Evolutionary conservation across 2,888 invertebrate genomes (phyloP).

Genomic region (Himalopsyche tibetana): DNA sequence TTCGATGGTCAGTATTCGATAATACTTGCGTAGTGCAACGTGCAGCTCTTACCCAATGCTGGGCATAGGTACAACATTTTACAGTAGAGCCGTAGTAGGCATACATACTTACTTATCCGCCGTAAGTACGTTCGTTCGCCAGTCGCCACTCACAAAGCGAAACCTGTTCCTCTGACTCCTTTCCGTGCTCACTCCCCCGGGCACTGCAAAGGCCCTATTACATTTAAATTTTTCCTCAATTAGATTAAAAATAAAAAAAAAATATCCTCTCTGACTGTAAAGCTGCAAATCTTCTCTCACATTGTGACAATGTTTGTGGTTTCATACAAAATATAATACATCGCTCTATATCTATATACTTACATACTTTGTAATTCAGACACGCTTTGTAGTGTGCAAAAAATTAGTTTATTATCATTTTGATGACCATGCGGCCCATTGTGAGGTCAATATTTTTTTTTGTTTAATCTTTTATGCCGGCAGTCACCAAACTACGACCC

Average conservation of each 20-base stretch:
- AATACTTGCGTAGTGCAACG: constrained; percentile 7
- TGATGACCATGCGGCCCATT: too few relatives aligned
- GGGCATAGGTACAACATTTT: neutral
- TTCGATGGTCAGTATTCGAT: constrained; percentile 4
- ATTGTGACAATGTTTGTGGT: neutral
- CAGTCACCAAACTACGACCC: too few relatives aligned
- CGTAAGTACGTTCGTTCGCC: neutral
- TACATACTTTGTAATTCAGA: too few relatives aligned
- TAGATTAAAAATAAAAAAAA: neutral
- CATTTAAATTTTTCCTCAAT: neutral
- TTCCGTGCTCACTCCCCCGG: constrained; percentile 2
- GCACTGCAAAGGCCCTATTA: constrained; percentile 25
- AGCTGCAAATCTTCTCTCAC: neutral
- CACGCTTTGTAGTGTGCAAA: too few relatives aligned
- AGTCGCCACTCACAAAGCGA: constrained; percentile 28
- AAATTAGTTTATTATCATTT: too few relatives aligned
- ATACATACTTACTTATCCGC: too few relatives aligned
- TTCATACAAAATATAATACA: too few relatives aligned
- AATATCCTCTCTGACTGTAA: neutral
- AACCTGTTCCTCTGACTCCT: constrained; percentile 27
- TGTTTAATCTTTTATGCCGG: too few relatives aligned
- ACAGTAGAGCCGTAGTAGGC: neutral
- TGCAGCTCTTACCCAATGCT: neutral
- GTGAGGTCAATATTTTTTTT: too few relatives aligned
- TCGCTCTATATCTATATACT: too few relatives aligned